Percentiles rank a stretch among this genome's conserved stretches.
phyloP scores from a whole-genome alignment of 37 sponge, comb jelly and placozoan genomes.

The Tethya wilhelma region DNA sequence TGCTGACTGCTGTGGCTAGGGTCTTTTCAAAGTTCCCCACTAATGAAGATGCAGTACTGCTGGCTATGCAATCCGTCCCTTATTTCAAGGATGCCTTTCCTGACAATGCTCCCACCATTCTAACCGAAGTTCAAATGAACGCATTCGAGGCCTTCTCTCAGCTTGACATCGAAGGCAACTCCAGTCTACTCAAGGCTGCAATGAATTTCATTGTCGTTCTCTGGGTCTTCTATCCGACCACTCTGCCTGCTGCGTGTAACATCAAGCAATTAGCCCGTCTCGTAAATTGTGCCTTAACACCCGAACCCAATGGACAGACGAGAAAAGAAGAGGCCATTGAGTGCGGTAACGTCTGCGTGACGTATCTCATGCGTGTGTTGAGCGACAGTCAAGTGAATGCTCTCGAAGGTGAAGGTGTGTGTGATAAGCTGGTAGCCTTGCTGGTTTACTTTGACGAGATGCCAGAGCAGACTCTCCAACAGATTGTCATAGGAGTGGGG shows the following conservation, averaged over 20 bases:
- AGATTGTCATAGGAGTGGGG: slow-evolving; percentile 34
- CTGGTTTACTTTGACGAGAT: slow-evolving; percentile 33
- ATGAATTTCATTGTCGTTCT: slow-evolving; percentile 16
- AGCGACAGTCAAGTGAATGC: slow-evolving; percentile 28
- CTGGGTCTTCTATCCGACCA: slow-evolving; percentile 22
- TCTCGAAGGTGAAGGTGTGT: slow-evolving; percentile 41
- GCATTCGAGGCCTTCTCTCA: slow-evolving; percentile 30
- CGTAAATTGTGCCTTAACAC: slow-evolving; percentile 16
- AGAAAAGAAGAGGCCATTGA: slow-evolving; percentile 2
- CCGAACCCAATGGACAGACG: background rate
- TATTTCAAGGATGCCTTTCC: slow-evolving; percentile 7
- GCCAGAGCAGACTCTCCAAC: background rate
- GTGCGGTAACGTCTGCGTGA: slow-evolving; percentile 20
- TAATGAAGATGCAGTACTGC: background rate
- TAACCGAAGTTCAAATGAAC: slow-evolving; percentile 25
- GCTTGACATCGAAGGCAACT: background rate
- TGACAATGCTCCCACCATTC: background rate
- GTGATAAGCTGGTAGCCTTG: slow-evolving; percentile 7
- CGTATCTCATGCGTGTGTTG: slow-evolving; percentile 17
- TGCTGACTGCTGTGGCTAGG: slow-evolving; percentile 10
- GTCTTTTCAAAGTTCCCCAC: slow-evolving; percentile 16
- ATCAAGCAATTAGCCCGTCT: slow-evolving; percentile 26
- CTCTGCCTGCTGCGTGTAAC: slow-evolving; percentile 17
- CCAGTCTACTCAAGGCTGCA: background rate
- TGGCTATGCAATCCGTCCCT: slow-evolving; percentile 2